phyloP scores from a whole-genome alignment of 2,797 vertebrate genomes.

The Poliocrania exsul region DNA sequence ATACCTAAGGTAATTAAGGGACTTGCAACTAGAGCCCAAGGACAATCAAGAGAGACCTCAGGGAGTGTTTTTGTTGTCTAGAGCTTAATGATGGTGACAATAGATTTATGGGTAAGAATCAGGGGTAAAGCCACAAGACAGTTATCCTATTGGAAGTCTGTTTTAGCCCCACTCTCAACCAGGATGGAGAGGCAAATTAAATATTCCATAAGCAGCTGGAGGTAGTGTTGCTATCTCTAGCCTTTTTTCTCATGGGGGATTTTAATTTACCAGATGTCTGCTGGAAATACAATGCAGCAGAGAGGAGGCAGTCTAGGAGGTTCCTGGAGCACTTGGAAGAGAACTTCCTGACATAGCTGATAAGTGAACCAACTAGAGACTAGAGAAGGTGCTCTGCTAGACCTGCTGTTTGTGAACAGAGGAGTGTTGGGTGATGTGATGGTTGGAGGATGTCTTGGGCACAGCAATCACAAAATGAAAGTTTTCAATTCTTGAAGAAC shows the following conservation, averaged over 20 bases:
- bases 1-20: background rate
- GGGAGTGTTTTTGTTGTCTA: background rate
- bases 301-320: background rate
- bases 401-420: background rate
- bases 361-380: background rate
- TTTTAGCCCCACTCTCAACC: background rate
- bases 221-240: background rate
- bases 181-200: background rate
- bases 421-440: background rate
- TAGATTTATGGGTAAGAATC: background rate
- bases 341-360: background rate
- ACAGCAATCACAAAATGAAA: background rate
- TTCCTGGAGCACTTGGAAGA: background rate
- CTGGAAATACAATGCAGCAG: background rate
- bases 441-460: background rate
- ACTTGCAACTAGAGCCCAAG: background rate
- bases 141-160: background rate
- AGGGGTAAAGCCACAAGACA: background rate
- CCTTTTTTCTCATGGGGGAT: background rate
- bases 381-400: background rate
- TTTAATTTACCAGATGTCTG: background rate
- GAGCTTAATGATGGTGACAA: background rate
- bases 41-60: background rate
- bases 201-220: background rate
- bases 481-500: background rate